These are phyloP conservation scores for Urocitellus parryii DNA, from an alignment of 2,113 vertebrate species.

Conservation along the genomic window DNA sequence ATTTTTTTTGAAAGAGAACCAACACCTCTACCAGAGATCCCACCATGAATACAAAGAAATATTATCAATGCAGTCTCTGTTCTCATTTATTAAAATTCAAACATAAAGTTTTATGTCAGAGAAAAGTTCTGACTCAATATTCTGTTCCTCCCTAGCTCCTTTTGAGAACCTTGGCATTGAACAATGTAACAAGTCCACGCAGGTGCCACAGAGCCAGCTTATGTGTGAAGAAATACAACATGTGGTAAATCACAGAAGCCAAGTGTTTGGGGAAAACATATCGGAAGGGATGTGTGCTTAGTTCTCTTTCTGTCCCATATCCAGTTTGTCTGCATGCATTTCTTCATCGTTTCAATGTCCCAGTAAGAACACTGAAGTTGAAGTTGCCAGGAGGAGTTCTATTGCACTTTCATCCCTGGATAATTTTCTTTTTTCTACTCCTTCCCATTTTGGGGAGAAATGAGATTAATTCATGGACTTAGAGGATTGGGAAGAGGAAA, in stretches of 20 bases:
- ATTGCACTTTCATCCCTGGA: not conserved
- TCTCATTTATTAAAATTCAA: not conserved
- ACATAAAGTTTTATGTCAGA: not conserved
- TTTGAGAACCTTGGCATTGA: not conserved
- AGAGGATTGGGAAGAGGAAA: not conserved
- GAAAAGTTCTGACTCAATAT: not conserved
- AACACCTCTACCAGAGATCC: not conserved
- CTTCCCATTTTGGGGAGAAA: not conserved
- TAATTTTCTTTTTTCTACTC: conserved; percentile 10
- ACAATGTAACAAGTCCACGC: no score
- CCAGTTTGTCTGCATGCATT: not conserved
- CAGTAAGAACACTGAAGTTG: not conserved
- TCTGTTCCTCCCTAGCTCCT: not conserved
- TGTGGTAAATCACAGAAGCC: not conserved
- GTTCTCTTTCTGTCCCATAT: not conserved
- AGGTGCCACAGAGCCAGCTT: not conserved
- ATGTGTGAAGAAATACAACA: not conserved
- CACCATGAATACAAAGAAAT: not conserved
- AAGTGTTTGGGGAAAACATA: not conserved
- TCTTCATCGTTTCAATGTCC: not conserved
- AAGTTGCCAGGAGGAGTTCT: not conserved
- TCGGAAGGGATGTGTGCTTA: not conserved
- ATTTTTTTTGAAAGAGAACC: not conserved
- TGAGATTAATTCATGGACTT: not conserved
- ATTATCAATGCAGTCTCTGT: not conserved